Conservation (phyloP, 2,797 vertebrate species). For the Eulemur albifrons region DNA sequence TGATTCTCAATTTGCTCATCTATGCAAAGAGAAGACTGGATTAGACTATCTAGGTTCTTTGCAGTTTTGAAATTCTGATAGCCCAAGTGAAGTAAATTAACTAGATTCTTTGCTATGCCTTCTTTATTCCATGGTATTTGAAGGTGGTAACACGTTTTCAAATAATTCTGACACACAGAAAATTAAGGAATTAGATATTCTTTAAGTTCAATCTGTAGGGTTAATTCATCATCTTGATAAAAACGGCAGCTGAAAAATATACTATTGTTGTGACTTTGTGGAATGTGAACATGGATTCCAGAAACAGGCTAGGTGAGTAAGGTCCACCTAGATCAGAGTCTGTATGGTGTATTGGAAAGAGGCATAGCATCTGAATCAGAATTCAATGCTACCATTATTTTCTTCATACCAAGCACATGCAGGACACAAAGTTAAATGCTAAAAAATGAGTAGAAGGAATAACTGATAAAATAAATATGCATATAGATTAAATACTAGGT, state of each 20-base stretch:
- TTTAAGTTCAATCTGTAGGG: neutral
- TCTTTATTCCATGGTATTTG: neutral
- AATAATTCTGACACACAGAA: conserved; percentile 13
- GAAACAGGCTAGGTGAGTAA: neutral
- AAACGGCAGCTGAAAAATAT: conserved; percentile 2
- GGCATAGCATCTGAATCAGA: neutral
- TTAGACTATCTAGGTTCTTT: neutral
- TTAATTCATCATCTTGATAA: conserved; percentile 18
- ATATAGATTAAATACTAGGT: neutral
- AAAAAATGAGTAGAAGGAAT: neutral
- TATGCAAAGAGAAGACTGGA: neutral
- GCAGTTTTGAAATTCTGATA: neutral
- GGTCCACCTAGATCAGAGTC: neutral
- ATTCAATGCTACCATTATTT: neutral
- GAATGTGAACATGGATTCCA: neutral
- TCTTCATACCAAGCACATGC: neutral
- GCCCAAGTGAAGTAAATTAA: neutral
- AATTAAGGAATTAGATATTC: neutral
- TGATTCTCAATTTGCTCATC: neutral
- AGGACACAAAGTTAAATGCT: neutral
- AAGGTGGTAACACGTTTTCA: conserved; percentile 9
- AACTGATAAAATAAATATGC: neutral
- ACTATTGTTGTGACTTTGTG: neutral
- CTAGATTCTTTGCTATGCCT: neutral
- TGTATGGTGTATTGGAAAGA: neutral